Percentiles rank a stretch among this genome's conserved stretches.
Conservation (phyloP, 23 tunicate species). For the Ciona savignyi region DNA sequence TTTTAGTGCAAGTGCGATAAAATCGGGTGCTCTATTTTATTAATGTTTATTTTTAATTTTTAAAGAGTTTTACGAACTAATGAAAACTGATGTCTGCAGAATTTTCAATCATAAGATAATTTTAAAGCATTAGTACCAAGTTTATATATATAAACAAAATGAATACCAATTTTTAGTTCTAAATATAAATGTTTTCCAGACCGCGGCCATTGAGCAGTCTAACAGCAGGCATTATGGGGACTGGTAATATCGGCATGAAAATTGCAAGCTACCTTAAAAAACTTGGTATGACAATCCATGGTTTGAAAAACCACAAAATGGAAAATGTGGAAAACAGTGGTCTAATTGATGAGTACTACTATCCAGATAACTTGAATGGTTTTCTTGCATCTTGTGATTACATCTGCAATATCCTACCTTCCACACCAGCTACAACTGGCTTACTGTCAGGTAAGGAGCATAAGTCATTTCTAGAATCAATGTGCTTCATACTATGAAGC, state of each 20-base stretch:
- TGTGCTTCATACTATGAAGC: too few relatives aligned
- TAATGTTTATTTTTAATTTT: not conserved
- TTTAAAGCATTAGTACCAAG: too few relatives aligned
- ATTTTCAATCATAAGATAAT: too few relatives aligned
- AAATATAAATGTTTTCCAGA: not conserved
- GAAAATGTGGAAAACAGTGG: not conserved
- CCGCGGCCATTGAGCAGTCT: not conserved
- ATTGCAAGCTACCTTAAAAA: conserved; percentile 11
- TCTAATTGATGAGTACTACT: conserved; percentile 15
- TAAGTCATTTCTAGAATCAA: too few relatives aligned
- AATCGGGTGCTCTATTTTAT: not conserved
- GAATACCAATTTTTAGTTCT: too few relatives aligned
- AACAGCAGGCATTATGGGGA: conserved; percentile 36
- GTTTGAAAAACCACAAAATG: not conserved
- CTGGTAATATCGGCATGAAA: conserved; percentile 34
- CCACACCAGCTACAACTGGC: conserved; percentile 21
- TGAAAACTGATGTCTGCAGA: too few relatives aligned
- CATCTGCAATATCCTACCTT: conserved; percentile 37
- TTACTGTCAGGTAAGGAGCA: conserved; percentile 13
- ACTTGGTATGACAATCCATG: conserved; percentile 28
- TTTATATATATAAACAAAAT: too few relatives aligned
- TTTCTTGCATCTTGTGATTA: conserved; percentile 29
- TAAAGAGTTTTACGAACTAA: too few relatives aligned
- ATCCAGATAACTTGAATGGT: conserved; percentile 1
- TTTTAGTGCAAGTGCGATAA: not conserved